Evolutionary conservation across 2,113 vertebrate genomes (phyloP), one percentile per base, ranked within the genome.

Genomic region (Myrmecophaga tridactyla): DNA sequence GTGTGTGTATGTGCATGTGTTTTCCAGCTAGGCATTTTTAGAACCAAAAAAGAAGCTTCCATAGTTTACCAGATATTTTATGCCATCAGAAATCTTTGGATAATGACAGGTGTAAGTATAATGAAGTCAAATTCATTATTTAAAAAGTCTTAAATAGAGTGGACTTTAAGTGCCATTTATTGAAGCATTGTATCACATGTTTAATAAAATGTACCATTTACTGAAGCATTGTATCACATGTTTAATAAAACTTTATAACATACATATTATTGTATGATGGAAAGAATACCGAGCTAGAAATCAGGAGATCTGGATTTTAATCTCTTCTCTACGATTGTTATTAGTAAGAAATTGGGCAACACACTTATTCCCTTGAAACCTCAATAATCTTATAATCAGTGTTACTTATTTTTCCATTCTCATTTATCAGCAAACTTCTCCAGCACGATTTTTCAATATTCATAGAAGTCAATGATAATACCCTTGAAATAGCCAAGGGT

Each of bases 401-500:
- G 1, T 17, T 48, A 27, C 0, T 36, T 20, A 18, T 8, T 90
- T 87, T 63, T 84, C 25, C 7, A 82, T 3, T 53, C 14, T 80
- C 6, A 23, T 6, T 82, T 48, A 63, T 51, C 29, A 60, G 13
- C 9, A n/a, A 92, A 41, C 5, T 76, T 51, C 4, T 36, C 0
- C 3, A 3, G 1, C 9, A 41, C 48, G 13, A 17, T 65, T 51
- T 73, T 8, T 75, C 6, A 56, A 1, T 51, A 10, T 53, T 56
- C 9, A 20, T 7, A 34, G 8, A 23, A 29, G 25, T 58, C 14
- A 51, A n/a, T 3, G 20, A 51, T 8, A 17, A 1, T 15, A 25
- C 0, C 10, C 2, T 2, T 43, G 20, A 56, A 39, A 65, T 4
- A n/a, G 0, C 17, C 12, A 15, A 43, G 13, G 8, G 4, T 6